Evolutionary conservation across 2,888 invertebrate genomes (phyloP).

Genomic region (Athetis lepigone): DNA sequence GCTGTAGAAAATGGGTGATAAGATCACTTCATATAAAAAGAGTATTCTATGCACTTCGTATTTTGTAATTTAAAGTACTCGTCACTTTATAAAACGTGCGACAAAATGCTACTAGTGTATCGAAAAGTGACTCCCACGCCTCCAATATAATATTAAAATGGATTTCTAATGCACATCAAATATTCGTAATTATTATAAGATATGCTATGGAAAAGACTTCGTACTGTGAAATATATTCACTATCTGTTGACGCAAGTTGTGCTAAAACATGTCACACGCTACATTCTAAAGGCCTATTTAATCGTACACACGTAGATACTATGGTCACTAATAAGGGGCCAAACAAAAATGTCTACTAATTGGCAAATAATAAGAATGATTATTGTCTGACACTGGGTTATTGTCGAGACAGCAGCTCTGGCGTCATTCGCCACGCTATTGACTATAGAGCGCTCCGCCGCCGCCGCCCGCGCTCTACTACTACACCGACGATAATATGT

Average conservation of each 20-base stretch:
- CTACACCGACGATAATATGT: slow-evolving; percentile 22
- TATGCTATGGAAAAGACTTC: slow-evolving; percentile 64
- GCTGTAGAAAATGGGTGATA: slow-evolving; percentile 58
- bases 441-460: slow-evolving; percentile 74
- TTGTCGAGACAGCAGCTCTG: slow-evolving; percentile 90
- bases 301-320: slow-evolving; percentile 62
- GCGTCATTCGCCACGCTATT: slow-evolving; percentile 80
- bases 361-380: slow-evolving; percentile 87
- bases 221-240: slow-evolving; percentile 49
- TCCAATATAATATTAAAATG: slow-evolving; percentile 42
- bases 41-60: slow-evolving; percentile 46
- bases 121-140: slow-evolving; percentile 27
- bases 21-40: slow-evolving; percentile 59
- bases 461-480: slow-evolving; percentile 14
- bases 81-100: slow-evolving; percentile 45
- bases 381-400: slow-evolving; percentile 91
- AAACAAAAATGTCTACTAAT: slow-evolving; percentile 75
- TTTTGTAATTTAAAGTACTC: slow-evolving; percentile 25
- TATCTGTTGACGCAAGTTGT: slow-evolving; percentile 48
- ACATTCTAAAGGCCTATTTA: slow-evolving; percentile 51
- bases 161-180: slow-evolving; percentile 55
- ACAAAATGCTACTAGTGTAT: slow-evolving; percentile 32
- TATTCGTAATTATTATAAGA: slow-evolving; percentile 60
- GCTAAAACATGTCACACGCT: slow-evolving; percentile 55
- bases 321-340: slow-evolving; percentile 71